Evolutionary conservation across 2,888 invertebrate genomes (phyloP), one percentile per base, ranked within the genome.

Genomic region (Bugula neritina): DNA sequence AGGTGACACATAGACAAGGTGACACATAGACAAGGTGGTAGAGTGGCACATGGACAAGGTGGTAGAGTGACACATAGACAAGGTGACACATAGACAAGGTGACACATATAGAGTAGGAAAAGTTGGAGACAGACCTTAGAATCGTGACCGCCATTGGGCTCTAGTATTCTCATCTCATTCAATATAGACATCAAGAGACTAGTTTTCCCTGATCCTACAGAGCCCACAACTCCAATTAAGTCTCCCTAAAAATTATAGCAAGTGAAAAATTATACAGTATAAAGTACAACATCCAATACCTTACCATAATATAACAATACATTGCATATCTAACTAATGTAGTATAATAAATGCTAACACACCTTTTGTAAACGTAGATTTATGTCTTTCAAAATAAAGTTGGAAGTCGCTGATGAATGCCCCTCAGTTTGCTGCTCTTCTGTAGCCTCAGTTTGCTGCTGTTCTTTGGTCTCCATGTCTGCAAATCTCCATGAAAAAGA

Each of bases 171-270:
- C 83, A 96, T 88, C 82, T 95, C 94, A 10, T 91, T 95, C 71
- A 95, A 86, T 71, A 98, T 88, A 0, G 93, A 92, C 72, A 90
- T 88, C 29, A 98, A 85, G 1, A 98, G 86, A 0, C 92, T 90
- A 17, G 92, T 91, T 85, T 99, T 98, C 13, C 98, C 98, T 78
- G 91, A 89, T 0, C 96, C 97, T 1, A 96, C 91, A 75, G 89
- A 88, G 0, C 97, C 97, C 76, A 93, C 90, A 17, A 98, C 87
- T 34, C 95, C 96, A 25, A 97, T 77, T 70, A 86, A 78, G 72
- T 78, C 77, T 5, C 84, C 83, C 83, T 81, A 73, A 25, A 75
- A 43, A 43, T 17, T 10, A 17, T 43, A 43, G 43, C n/a, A n/a
- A n/a, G n/a, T n/a, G n/a, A n/a, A n/a, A 43, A 17, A 43, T 43